Evolutionary conservation across 2,797 vertebrate genomes (phyloP).

Genomic region (Eremophila alpestris): DNA sequence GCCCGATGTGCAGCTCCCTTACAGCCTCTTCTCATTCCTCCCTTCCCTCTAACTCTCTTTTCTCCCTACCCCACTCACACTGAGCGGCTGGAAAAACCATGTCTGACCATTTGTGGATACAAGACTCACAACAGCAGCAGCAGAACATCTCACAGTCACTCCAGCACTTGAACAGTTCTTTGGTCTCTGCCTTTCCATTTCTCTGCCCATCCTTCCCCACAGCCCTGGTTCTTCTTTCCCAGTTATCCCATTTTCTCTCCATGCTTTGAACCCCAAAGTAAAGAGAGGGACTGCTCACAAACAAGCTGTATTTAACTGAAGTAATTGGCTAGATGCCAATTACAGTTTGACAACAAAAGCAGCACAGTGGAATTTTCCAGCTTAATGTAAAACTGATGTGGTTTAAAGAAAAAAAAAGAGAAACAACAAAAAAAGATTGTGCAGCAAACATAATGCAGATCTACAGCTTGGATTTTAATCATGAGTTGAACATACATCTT

Average conservation of each 20-base stretch:
- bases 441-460: neutral
- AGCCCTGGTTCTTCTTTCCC: neutral
- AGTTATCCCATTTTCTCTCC: neutral
- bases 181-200: neutral
- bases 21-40: neutral
- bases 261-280: neutral
- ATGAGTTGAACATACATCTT: constrained; percentile 11
- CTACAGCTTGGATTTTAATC: constrained; percentile 1
- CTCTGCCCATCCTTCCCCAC: neutral
- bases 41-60: neutral
- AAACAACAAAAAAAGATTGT: neutral
- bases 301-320: neutral
- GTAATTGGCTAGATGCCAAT: neutral
- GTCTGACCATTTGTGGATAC: neutral
- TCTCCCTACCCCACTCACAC: neutral
- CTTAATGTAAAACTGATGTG: neutral
- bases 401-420: neutral
- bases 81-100: neutral
- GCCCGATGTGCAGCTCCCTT: accelerated
- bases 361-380: neutral
- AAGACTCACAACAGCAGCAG: neutral
- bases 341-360: neutral
- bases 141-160: neutral
- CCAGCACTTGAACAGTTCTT: neutral
- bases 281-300: neutral